Percentiles rank a stretch among this genome's conserved stretches.
phyloP scores from a whole-genome alignment of 2,113 vertebrate genomes.

The Dromaius novaehollandiae region DNA sequence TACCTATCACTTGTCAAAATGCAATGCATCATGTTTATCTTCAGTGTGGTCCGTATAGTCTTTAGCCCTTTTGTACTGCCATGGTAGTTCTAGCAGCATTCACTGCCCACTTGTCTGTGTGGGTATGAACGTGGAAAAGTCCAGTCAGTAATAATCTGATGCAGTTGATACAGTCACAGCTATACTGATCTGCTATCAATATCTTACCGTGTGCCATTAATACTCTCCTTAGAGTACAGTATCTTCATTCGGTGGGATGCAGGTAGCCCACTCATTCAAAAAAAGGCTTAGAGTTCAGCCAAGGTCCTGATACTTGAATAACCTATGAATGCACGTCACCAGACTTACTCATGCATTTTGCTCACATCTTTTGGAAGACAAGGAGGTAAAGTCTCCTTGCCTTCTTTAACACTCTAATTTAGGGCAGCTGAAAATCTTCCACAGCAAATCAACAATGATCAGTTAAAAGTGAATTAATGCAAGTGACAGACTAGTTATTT shows the following conservation, averaged over 20 bases:
- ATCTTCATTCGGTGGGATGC: not conserved
- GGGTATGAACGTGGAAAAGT: not conserved
- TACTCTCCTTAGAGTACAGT: not conserved
- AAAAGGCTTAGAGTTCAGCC: not conserved
- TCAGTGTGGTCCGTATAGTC: fast-evolving
- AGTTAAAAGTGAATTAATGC: not conserved
- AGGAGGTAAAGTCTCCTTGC: not conserved
- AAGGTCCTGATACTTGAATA: not conserved
- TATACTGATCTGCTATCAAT: not conserved
- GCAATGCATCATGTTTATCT: not conserved
- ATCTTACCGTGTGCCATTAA: not conserved
- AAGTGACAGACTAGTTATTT: not conserved
- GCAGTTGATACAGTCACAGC: not conserved
- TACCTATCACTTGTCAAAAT: not conserved
- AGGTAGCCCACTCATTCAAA: not conserved
- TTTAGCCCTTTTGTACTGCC: not conserved
- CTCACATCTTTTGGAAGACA: not conserved
- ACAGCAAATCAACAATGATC: not conserved
- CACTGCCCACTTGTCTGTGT: not conserved
- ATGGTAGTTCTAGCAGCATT: not conserved
- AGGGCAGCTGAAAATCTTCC: not conserved
- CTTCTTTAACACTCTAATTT: not conserved
- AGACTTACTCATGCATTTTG: not conserved
- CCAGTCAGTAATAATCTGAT: not conserved
- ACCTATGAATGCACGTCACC: not conserved